Evolutionary conservation across 2,113 vertebrate species (phyloP).

Genomic region (Periophthalmodon schlosseri): DNA sequence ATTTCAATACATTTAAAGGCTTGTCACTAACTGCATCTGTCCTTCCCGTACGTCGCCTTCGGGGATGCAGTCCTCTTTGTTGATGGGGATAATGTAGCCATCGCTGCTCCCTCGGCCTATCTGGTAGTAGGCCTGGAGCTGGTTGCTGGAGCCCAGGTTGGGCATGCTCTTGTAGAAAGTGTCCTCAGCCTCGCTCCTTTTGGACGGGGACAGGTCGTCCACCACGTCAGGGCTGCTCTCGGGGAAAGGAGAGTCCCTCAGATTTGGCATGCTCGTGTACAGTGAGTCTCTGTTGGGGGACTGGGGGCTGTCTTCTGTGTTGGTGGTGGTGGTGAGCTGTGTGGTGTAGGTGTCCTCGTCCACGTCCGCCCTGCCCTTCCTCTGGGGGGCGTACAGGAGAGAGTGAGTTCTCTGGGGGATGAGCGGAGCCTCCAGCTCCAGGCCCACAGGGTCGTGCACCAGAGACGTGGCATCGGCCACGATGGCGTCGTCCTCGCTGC

Average conservation of each 20-base stretch:
- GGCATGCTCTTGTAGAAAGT: constrained; percentile 99
- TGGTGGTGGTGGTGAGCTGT: constrained; percentile 83
- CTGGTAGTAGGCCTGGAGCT: constrained; percentile 97
- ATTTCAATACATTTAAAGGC: constrained; percentile 91
- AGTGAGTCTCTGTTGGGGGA: constrained; percentile 99
- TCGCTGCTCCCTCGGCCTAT: constrained; percentile 94
- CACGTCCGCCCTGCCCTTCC: constrained; percentile 90
- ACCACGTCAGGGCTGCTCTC: constrained; percentile 90
- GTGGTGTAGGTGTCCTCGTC: constrained; percentile 87
- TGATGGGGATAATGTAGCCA: constrained; percentile 94
- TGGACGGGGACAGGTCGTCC: constrained; percentile 93
- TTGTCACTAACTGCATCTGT: constrained; percentile 99
- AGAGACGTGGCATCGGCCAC: constrained; percentile 91
- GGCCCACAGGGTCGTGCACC: constrained; percentile 83
- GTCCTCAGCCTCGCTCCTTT: constrained; percentile 92
- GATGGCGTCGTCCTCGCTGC: constrained; percentile 90
- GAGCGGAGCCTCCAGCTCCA: constrained; percentile 93
- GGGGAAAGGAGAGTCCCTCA: constrained; percentile 93
- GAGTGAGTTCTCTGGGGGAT: constrained; percentile 99
- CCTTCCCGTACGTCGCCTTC: constrained; percentile 98
- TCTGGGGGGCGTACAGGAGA: constrained; percentile 97
- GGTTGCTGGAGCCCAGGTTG: constrained; percentile 90
- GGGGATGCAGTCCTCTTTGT: constrained; percentile 91
- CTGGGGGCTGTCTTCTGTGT: constrained; percentile 87
- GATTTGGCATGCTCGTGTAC: constrained; percentile 98